These are phyloP conservation scores for Drosophila trapezifrons DNA, from an alignment of 1,140 invertebrate genomes.

Conservation along the genomic window DNA sequence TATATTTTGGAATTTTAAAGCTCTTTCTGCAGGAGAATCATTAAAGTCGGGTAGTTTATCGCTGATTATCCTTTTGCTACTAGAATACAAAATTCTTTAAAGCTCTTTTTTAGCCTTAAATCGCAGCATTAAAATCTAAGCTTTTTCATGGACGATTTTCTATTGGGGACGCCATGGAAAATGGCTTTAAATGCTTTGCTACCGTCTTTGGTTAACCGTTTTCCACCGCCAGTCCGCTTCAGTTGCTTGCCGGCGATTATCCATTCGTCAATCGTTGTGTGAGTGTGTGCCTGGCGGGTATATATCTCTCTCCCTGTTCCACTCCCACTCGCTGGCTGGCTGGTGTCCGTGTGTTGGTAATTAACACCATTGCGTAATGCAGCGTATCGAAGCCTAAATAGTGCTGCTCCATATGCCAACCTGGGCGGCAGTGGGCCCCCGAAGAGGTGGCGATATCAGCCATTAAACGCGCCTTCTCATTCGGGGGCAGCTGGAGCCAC, in stretches of 20 bases:
- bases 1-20: no score
- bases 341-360: conserved; percentile 70
- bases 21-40: no score
- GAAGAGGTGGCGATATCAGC: conserved; percentile 41
- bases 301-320: conserved; percentile 23
- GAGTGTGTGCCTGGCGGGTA: conserved; percentile 14
- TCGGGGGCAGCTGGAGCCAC: conserved; percentile 43
- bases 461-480: conserved; percentile 32
- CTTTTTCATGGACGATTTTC: conserved; percentile 44
- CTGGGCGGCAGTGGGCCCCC: conserved; percentile 30
- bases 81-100: not conserved
- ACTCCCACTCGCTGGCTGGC: conserved; percentile 12
- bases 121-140: not conserved
- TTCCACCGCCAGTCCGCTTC: conserved; percentile 51
- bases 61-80: not conserved
- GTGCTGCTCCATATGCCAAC: conserved; percentile 80
- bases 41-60: no score
- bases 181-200: conserved; percentile 47
- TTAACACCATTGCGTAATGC: conserved; percentile 84
- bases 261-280: conserved; percentile 48
- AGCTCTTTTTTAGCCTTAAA: not conserved
- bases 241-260: conserved; percentile 71
- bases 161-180: conserved; percentile 38
- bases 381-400: conserved; percentile 83
- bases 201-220: conserved; percentile 65